Base-by-base conservation (phyloP, 2,113 vertebrate species). In the Physeter macrocephalus region DNA sequence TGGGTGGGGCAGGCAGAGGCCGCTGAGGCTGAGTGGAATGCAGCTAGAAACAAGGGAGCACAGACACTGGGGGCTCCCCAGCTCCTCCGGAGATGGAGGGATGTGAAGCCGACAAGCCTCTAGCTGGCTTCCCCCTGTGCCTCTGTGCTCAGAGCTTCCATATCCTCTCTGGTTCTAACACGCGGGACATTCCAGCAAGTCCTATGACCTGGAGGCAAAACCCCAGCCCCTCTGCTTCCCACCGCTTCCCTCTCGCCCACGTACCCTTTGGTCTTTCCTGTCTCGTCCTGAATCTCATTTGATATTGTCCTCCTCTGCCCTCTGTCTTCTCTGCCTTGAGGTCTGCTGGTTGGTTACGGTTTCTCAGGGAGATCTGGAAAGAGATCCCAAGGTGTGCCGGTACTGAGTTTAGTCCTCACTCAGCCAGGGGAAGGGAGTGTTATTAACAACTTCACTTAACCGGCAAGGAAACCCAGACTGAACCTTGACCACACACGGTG, bases 401-500 rank as follows among this genome's bases (percentile, higher is more conserved):
- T 4, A 25, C 14, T 27, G 5, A 6, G 0, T 21, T 27, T 2
- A 12, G 27, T 27, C 36, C 4, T 25, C 59, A 9, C n/a, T 5
- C 6, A 12, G 31, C 12, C 0, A 0, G 20, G 0, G 5, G 61
- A 4, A 34, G 49, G 49, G 2, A 27, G 67, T 2, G 0, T 46
- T 2, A 3, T 4, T 11, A 8, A 21, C 34, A 13, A 3, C 2
- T 27, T 20, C 34, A 0, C 5, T 27, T 34, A 25, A 13, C 6
- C 0, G 15, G n/a, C 1, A 0, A 23, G 74, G 23, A 29, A 8
- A 3, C 54, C 0, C 1, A 62, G n/a, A 29, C 41, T 3, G 1
- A 9, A 18, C 8, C 10, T 3, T 2, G 6, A 21, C 4, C 61
- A 3, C 69, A 2, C 25, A 0, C 1, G 0, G 46, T 6, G 1